These are phyloP conservation scores for Bathynomus jamesi DNA, from an alignment of 1,140 invertebrate genomes.

Conservation along the genomic window DNA sequence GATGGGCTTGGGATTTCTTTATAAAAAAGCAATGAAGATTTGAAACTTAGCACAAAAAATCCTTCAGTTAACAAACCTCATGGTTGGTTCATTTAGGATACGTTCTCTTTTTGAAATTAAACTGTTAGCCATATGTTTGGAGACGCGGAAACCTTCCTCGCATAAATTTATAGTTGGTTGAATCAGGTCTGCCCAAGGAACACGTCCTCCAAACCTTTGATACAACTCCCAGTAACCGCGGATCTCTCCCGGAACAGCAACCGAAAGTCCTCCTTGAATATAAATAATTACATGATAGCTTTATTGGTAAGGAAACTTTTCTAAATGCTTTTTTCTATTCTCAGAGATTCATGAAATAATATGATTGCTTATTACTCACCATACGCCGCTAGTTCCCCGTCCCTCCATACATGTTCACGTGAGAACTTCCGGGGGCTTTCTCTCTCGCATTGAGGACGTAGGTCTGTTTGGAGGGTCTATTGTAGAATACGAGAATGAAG, in stretches of 20 bases:
- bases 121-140: constrained; percentile 55
- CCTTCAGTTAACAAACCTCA: constrained; percentile 48
- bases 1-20: too few species aligned
- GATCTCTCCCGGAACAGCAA: constrained; percentile 84
- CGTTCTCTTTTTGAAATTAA: constrained; percentile 47
- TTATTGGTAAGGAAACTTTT: too few species aligned
- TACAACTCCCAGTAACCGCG: constrained; percentile 79
- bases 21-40: not conserved
- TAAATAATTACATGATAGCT: too few species aligned
- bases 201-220: constrained; percentile 60
- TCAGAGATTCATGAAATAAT: not conserved
- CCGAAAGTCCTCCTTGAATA: constrained; percentile 63
- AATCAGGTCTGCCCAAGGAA: constrained; percentile 74
- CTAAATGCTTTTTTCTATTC: not conserved
- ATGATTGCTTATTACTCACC: constrained; percentile 33
- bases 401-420: constrained; percentile 17
- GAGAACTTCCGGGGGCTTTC: not conserved
- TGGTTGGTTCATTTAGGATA: constrained; percentile 53
- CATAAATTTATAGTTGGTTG: constrained; percentile 67
- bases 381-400: constrained; percentile 46
- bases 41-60: not conserved
- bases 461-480: not conserved
- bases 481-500: constrained; percentile 42
- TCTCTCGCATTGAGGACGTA: constrained; percentile 5
- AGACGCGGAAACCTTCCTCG: constrained; percentile 62